phyloP scores from a whole-genome alignment of 2,888 invertebrate species.

The Dyspetes luteomarginatus region DNA sequence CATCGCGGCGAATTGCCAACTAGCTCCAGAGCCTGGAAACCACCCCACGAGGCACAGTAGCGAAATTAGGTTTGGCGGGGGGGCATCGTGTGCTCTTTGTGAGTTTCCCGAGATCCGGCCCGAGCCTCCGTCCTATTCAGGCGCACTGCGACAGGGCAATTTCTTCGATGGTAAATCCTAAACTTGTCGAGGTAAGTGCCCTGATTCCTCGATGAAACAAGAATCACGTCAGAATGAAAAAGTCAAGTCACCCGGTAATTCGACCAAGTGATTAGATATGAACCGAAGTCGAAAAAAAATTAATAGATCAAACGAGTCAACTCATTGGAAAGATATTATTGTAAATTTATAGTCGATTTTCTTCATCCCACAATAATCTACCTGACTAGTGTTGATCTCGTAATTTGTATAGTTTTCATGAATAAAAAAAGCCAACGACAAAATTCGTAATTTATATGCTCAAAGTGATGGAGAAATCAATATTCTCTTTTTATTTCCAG shows the following conservation, averaged over 20 bases:
- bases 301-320: too few relatives aligned
- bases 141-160: not conserved
- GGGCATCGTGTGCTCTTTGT: conserved; percentile 61
- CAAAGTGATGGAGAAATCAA: too few relatives aligned
- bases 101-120: conserved; percentile 29
- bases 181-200: not conserved
- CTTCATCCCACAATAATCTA: too few relatives aligned
- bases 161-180: conserved; percentile 4
- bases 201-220: not conserved
- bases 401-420: conserved; percentile 14
- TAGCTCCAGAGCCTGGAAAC: conserved; percentile 20
- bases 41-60: not conserved
- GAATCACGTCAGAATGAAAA: too few relatives aligned
- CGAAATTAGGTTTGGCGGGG: conserved; percentile 65
- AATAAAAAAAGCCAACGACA: conserved; percentile 13
- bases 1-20: conserved; percentile 42
- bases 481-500: too few relatives aligned
- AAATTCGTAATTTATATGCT: too few relatives aligned
- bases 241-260: too few relatives aligned
- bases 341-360: too few relatives aligned
- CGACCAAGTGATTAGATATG: too few relatives aligned
- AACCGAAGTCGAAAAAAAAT: too few relatives aligned
- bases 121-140: not conserved
- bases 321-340: too few relatives aligned
- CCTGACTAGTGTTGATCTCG: too few relatives aligned